Percentiles rank a stretch among this genome's conserved stretches.
phyloP scores from a whole-genome alignment of 92 coral and sea anemone species.

The Palythoa grandis region DNA sequence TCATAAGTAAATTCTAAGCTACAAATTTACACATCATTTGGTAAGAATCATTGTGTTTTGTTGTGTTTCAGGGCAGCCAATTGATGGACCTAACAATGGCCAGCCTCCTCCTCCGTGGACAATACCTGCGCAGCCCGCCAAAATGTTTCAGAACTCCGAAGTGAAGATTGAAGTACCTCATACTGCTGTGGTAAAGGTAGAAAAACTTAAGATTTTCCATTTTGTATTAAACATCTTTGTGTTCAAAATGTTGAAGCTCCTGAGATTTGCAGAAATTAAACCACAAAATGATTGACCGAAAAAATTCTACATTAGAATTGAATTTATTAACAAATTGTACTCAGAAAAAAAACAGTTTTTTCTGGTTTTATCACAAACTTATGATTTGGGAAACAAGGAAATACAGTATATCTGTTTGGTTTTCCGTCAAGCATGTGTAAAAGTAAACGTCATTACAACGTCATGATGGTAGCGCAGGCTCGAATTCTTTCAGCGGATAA shows the following conservation, averaged over 20 bases:
- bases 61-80: conserved; percentile 67
- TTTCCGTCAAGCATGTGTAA: no score
- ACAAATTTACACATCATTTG: no score
- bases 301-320: no score
- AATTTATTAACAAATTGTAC: neutral
- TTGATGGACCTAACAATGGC: conserved; percentile 87
- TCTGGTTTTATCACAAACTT: no score
- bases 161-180: conserved; percentile 92
- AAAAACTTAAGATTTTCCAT: neutral
- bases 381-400: no score
- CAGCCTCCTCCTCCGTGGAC: conserved; percentile 80
- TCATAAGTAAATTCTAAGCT: neutral
- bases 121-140: conserved; percentile 68
- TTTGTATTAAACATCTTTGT: neutral
- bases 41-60: neutral
- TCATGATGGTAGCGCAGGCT: no score
- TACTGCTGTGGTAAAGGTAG: conserved; percentile 93
- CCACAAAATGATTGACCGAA: no score
- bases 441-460: no score
- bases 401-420: no score
- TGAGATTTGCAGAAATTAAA: neutral
- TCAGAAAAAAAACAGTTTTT: no score
- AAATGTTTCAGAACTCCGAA: conserved; percentile 67
- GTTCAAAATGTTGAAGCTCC: no score
- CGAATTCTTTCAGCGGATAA: no score